Evolutionary conservation across 2,113 vertebrate genomes (phyloP), one percentile per base, ranked within the genome.

Genomic region (Ascaphus truei): DNA sequence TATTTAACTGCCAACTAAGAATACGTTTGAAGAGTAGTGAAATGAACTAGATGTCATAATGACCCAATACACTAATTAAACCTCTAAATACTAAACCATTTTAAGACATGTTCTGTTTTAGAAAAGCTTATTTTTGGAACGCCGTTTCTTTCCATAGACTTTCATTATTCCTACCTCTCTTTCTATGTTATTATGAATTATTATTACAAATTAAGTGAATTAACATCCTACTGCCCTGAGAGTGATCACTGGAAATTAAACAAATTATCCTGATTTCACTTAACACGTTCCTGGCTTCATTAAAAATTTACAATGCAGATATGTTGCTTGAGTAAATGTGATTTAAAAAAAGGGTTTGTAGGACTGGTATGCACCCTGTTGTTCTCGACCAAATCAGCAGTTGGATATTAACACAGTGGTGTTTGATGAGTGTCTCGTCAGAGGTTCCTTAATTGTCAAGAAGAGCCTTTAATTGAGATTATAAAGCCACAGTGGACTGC

Each of bases 61-160:
- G 83, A 86, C 85, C 86, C 85, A 33, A 76, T 76, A 80, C 34
- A 83, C 85, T 89, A 85, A 92, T 91, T 91, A 88, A 85, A 74
- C 80, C 78, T 82, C 83, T 83, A 87, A 88, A 89, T 81, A 84
- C 79, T 80, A 79, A 7, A 45, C 81, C 61, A 80, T 85, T 85
- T 81, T 63, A 78, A 85, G 83, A 75, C 69, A 13, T 81, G 83
- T 86, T 76, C 76, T 73, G 77, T 86, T 83, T 86, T 61, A 72
- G 76, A 81, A 77, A 79, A 80, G 62, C 68, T 86, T 84, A 77
- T 81, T 86, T 83, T 84, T 78, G 82, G 81, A 74, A 58, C 56
- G 37, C 62, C 1, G 1, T 79, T 80, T 85, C 71, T 81, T 82
- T 79, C 80, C 8, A 20, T 25, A 7, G 31, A 62, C 63, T 79